Conservation (phyloP, 1,140 invertebrate species). For the Aricia agestis region DNA sequence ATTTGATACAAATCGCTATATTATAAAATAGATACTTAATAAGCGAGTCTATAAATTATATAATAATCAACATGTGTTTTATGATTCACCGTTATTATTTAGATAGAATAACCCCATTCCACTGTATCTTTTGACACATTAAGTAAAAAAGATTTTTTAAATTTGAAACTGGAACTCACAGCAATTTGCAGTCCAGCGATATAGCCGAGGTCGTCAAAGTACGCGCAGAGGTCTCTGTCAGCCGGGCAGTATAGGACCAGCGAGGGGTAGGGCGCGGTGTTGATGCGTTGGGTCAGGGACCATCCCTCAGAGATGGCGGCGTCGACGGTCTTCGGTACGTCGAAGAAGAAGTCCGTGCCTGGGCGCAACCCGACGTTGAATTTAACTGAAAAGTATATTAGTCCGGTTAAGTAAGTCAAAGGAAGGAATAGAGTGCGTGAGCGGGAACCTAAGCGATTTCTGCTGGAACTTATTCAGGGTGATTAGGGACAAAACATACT, state of each 20-base stretch:
- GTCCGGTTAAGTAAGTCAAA: too few relatives aligned
- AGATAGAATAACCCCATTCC: not conserved
- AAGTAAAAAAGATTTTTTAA: not conserved
- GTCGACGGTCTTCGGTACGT: not conserved
- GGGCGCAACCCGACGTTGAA: slow-evolving; percentile 11
- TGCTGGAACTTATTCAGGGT: too few relatives aligned
- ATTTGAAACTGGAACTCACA: slow-evolving; percentile 32
- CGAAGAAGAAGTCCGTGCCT: slow-evolving; percentile 19
- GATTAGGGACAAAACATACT: too few relatives aligned
- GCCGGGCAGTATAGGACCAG: slow-evolving; percentile 31
- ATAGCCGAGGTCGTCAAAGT: slow-evolving; percentile 39
- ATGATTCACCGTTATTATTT: too few relatives aligned
- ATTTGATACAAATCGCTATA: too few relatives aligned
- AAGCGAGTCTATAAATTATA: too few relatives aligned
- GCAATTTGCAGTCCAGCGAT: slow-evolving; percentile 47
- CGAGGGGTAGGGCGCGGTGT: slow-evolving; percentile 10
- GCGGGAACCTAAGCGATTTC: too few relatives aligned
- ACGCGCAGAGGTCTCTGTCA: slow-evolving; percentile 36
- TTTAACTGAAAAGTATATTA: slow-evolving; percentile 14
- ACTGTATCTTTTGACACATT: not conserved
- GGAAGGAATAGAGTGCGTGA: too few relatives aligned
- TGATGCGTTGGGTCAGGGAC: not conserved
- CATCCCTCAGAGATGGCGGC: not conserved
- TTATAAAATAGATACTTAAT: too few relatives aligned
- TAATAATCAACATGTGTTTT: too few relatives aligned